phyloP scores from a whole-genome alignment of 2,888 invertebrate genomes.

The Ophion costatus region DNA sequence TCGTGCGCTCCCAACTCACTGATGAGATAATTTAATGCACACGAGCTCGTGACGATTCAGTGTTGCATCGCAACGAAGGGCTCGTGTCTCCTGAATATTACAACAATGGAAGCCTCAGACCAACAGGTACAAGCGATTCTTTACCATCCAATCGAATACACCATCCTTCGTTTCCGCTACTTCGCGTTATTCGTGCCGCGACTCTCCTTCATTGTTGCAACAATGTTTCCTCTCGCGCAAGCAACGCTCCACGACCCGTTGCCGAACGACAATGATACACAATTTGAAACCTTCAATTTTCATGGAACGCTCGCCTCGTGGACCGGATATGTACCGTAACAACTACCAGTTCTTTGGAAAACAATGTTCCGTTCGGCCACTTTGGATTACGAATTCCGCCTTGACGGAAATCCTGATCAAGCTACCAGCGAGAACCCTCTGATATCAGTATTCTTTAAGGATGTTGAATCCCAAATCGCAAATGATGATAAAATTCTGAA shows the following conservation, averaged over 20 bases:
- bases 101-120: slow-evolving; percentile 16
- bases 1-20: slow-evolving; percentile 46
- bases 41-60: slow-evolving; percentile 66
- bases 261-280: slow-evolving; percentile 68
- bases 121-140: slow-evolving; percentile 19
- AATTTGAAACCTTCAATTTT: slow-evolving; percentile 51
- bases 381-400: not conserved
- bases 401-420: too few relatives aligned
- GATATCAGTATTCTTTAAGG: too few relatives aligned
- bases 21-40: slow-evolving; percentile 63
- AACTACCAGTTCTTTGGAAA: not conserved
- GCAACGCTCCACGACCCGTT: slow-evolving; percentile 60
- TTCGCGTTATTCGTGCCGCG: not conserved
- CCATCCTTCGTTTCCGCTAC: not conserved
- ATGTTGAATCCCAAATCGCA: too few relatives aligned
- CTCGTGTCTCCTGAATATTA: not conserved
- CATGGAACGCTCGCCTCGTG: slow-evolving; percentile 64
- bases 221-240: slow-evolving; percentile 5
- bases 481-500: too few relatives aligned
- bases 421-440: too few relatives aligned
- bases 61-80: slow-evolving; percentile 2
- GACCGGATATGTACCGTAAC: slow-evolving; percentile 19
- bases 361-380: slow-evolving; percentile 13
- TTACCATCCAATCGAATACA: slow-evolving; percentile 4
- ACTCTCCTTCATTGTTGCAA: not conserved